These are phyloP conservation scores for Neogobius melanostomus DNA, from an alignment of 2,113 vertebrate genomes.

Conservation along the genomic window DNA sequence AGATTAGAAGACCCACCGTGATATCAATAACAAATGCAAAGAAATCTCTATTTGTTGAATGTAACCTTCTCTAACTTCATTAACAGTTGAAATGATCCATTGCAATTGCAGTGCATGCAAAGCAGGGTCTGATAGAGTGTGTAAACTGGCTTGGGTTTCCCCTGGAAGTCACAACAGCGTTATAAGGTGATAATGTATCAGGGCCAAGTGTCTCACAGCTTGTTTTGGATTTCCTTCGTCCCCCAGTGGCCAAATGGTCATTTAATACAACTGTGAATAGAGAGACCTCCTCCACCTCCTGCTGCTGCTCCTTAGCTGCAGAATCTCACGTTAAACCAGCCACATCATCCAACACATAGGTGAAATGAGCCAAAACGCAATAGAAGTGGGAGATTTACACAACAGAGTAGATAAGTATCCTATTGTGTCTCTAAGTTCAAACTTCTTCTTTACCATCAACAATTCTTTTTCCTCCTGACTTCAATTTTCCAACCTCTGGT, in stretches of 20 bases:
- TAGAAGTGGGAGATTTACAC: no score
- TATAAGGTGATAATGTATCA: neutral
- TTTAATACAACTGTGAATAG: constrained; percentile 5
- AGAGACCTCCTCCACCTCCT: neutral
- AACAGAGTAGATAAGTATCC: no score
- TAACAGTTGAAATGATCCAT: neutral
- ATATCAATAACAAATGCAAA: neutral
- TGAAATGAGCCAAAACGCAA: no score
- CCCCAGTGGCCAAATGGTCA: neutral
- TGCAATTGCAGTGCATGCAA: neutral
- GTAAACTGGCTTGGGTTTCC: constrained; percentile 4
- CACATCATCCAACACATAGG: no score
- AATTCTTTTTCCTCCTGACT: neutral
- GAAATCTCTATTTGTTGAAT: neutral
- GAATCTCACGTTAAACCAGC: neutral
- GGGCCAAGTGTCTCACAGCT: neutral
- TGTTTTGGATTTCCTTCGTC: neutral
- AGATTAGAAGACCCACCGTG: no score
- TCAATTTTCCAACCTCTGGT: neutral
- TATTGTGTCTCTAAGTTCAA: no score
- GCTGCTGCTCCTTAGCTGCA: neutral
- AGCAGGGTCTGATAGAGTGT: neutral
- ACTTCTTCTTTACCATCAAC: no score
- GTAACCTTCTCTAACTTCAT: neutral
- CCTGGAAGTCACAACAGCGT: constrained; percentile 1